phyloP scores from a whole-genome alignment of 2,797 vertebrate species.

The Bovichtus diacanthus region DNA sequence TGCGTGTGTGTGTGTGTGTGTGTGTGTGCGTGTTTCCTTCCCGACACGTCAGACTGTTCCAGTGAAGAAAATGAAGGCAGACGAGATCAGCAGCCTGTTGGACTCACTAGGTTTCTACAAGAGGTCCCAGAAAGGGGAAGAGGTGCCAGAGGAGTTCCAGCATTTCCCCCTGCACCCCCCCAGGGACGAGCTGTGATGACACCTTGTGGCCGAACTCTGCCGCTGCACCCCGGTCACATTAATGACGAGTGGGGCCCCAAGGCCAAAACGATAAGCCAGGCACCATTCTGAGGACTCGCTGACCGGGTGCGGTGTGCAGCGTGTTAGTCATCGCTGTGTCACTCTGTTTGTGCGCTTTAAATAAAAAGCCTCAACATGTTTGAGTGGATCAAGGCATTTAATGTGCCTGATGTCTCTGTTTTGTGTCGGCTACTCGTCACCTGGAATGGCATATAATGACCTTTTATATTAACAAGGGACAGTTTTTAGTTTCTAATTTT shows the following conservation, averaged over 20 bases:
- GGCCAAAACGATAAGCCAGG: slow-evolving; percentile 71
- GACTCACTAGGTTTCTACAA: slow-evolving; percentile 89
- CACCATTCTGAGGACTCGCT: slow-evolving; percentile 74
- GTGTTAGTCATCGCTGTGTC: slow-evolving; percentile 16
- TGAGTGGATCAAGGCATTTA: slow-evolving; percentile 2
- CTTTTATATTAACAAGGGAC: too few relatives aligned
- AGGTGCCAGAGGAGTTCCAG: slow-evolving; percentile 87
- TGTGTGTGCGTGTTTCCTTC: slow-evolving; percentile 15
- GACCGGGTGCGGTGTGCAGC: slow-evolving; percentile 46
- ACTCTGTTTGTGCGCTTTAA: slow-evolving; percentile 22
- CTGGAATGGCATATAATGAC: neutral
- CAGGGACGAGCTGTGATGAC: slow-evolving; percentile 87
- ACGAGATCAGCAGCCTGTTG: slow-evolving; percentile 86
- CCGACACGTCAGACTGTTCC: slow-evolving; percentile 76
- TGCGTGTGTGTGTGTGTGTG: slow-evolving; percentile 16
- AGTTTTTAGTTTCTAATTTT: too few relatives aligned
- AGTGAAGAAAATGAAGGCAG: slow-evolving; percentile 85
- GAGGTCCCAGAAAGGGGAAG: slow-evolving; percentile 87
- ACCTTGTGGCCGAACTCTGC: slow-evolving; percentile 64
- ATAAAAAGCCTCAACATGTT: neutral
- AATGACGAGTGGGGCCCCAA: slow-evolving; percentile 85
- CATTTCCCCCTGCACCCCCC: slow-evolving; percentile 83
- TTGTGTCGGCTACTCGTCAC: neutral
- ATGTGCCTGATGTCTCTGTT: neutral
- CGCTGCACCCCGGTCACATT: slow-evolving; percentile 64